Conservation (phyloP, 2,113 vertebrate genomes). For the Cyprinodon brontotheroides region DNA sequence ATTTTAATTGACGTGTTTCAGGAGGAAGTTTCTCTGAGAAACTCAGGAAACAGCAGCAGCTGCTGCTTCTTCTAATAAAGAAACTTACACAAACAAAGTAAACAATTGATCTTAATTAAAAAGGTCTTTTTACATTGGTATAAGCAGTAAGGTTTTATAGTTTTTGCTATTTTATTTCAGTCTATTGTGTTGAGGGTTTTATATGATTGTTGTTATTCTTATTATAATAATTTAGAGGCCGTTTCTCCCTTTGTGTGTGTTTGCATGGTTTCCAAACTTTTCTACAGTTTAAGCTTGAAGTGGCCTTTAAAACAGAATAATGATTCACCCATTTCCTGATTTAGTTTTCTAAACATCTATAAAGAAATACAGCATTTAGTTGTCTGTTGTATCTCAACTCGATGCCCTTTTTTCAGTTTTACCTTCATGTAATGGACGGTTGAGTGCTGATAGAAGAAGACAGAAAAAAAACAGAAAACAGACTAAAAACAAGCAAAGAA, state of each 20-base stretch:
- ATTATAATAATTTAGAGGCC: too few species aligned
- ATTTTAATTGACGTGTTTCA: constrained; percentile 3
- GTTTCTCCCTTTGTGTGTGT: too few species aligned
- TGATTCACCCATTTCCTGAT: background rate
- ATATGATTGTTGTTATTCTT: too few species aligned
- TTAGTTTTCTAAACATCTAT: too few species aligned
- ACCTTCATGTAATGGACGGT: background rate
- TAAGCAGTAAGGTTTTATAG: background rate
- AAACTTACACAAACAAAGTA: background rate
- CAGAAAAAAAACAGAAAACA: too few species aligned
- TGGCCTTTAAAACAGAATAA: background rate
- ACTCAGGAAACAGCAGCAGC: background rate
- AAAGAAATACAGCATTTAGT: background rate
- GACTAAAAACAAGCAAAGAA: background rate
- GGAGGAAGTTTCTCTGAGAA: background rate
- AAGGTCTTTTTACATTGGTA: background rate
- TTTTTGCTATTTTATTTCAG: background rate
- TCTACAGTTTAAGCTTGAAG: background rate
- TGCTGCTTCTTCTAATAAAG: background rate
- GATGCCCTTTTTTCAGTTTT: background rate
- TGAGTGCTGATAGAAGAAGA: too few species aligned
- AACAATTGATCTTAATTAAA: background rate
- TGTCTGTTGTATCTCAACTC: too few species aligned
- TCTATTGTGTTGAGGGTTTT: too few species aligned
- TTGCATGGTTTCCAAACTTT: background rate